Percentiles rank a stretch among this genome's conserved stretches.
Evolutionary conservation across 2,797 vertebrate species (phyloP).

Genomic region (Falco peregrinus): DNA sequence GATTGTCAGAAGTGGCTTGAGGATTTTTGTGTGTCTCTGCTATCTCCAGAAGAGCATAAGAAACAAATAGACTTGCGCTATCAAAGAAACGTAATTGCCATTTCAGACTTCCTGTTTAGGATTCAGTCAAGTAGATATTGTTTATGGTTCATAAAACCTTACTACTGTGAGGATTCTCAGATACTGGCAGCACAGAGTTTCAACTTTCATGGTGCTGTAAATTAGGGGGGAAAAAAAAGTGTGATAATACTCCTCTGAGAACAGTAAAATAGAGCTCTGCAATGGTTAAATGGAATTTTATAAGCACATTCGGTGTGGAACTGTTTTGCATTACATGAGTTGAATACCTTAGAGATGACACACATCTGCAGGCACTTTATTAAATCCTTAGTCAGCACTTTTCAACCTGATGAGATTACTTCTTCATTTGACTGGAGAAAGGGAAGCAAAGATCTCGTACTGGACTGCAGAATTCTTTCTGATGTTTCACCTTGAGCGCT

Average conservation of each 20-base stretch:
- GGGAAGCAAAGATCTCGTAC: constrained; percentile 82
- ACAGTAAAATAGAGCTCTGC: constrained; percentile 73
- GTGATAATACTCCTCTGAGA: constrained; percentile 78
- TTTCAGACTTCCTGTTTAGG: constrained; percentile 75
- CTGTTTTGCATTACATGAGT: constrained; percentile 95
- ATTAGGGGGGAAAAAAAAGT: constrained; percentile 42
- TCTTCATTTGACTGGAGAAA: constrained; percentile 89
- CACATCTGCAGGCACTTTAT: constrained; percentile 92
- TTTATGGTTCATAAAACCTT: constrained; percentile 81
- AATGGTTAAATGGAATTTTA: constrained; percentile 86
- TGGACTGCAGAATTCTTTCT: constrained; percentile 81
- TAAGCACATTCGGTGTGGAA: constrained; percentile 81
- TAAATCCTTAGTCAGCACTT: constrained; percentile 91
- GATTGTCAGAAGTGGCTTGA: constrained; percentile 1
- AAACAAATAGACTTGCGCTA: constrained; percentile 32
- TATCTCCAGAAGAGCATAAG: constrained; percentile 33
- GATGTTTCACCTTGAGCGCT: constrained; percentile 83
- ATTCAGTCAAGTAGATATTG: constrained; percentile 75
- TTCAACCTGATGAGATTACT: constrained; percentile 91
- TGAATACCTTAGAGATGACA: constrained; percentile 92
- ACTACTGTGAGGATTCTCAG: constrained; percentile 76
- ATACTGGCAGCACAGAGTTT: constrained; percentile 63
- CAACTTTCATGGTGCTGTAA: constrained; percentile 80
- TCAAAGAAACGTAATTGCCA: constrained; percentile 43
- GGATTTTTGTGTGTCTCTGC: constrained; percentile 15